Evolutionary conservation across 2,888 invertebrate genomes (phyloP), one percentile per base, ranked within the genome.

Genomic region (Hypolimnas misippus): DNA sequence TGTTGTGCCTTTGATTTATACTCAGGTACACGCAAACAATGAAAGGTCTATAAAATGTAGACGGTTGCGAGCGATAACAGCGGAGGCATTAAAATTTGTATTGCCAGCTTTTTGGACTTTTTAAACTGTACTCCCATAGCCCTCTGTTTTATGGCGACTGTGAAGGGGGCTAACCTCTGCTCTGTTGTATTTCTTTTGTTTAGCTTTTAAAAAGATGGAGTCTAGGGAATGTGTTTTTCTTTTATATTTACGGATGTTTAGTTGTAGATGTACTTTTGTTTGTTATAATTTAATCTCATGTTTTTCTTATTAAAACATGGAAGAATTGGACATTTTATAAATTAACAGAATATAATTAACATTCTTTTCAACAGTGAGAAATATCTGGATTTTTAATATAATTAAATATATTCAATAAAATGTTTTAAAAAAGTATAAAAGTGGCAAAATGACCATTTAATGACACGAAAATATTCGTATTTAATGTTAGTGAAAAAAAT

Each of bases 61-160:
- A 40, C 49, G 40, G 17, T 44, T 19, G 6, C 14, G 44, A 21
- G 19, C 21, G 19, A 12, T 44, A 44, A 12, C 33, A 33, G 17
- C 51, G 51, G 46, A 57, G 62, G 52, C 57, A 62, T 62, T 62
- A 57, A 57, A 62, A 62, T 52, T 53, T 53, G 59, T 44, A 62
- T 63, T 54, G 57, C 31, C 38, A 42, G 35, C 35, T 57, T 49
- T 62, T 57, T 57, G 49, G 31, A 40, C 6, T 56, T 56, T 53
- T 54, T 57, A 31, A 25, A 44, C n/a, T n/a, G n/a, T n/a, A 44
- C 56, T 57, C 38, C 40, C 52, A 31, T 42, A 21, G 5, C n/a
- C 53, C 59, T 38, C 16, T 21, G 10, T 54, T 29, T 25, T 35
- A 16, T 14, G 19, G 21, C 12, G 19, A n/a, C 12, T n/a, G 1